Base-by-base conservation (phyloP, 2,888 invertebrate species). In the Himalopsyche tibetana region DNA sequence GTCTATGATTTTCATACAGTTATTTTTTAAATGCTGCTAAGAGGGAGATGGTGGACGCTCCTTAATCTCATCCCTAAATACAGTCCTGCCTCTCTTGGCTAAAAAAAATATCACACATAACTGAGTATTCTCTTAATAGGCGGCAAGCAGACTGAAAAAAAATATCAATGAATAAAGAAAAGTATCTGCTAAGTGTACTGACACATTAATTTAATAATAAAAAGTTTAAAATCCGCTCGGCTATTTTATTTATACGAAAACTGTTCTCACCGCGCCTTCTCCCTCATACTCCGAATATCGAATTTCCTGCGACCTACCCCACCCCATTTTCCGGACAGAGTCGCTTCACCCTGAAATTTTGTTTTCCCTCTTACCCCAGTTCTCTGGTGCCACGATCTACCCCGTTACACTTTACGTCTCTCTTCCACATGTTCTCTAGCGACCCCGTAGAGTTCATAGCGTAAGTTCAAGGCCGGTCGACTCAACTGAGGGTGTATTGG, bases 301-400 rank as follows among this genome's bases (percentile, higher is more conserved):
- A 19, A 63, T 63, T 63, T 63, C 2, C 63, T 63, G 63, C 19
- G 63, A 63, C 63, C 63, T 63, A 63, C 63, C 63, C 6, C 63
- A 63, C 63, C 63, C 63, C 63, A 63, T 63, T 63, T 63, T 11
- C 63, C 63, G 63, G 11, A 8, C n/a, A 9, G 19, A n/a, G 63
- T 28, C 6, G 63, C 63, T 63, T 63, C 63, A 63, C 63, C 63
- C 63, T 63, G 63, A 63, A 63, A 63, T 63, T 63, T 63, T 63
- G 63, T 63, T 63, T 63, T 63, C 63, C 63, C 63, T 63, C 28
- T 11, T 63, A 63, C 63, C 63, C 63, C 63, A 63, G 63, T 63
- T 63, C 63, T 56, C 63, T 19, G 19, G n/a, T 63, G 63, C 63
- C 63, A 19, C 63, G 63, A 28, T 63, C 19, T 63, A 63, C 63